Percentiles rank a stretch among this genome's conserved stretches.
phyloP scores from a whole-genome alignment of 2,113 vertebrate species.

The Jacana jacana region DNA sequence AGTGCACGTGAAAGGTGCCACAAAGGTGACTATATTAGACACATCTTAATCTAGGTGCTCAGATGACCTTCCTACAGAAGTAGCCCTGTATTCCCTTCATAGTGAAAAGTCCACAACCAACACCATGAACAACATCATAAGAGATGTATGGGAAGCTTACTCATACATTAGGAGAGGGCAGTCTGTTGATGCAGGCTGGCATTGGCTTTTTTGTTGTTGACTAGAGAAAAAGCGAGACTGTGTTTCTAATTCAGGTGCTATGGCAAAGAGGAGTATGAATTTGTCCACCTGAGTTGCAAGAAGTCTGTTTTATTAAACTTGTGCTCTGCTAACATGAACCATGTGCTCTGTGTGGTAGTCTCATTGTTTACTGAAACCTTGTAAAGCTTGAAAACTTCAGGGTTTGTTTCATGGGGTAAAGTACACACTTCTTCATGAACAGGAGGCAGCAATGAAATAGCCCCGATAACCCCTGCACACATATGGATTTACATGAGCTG shows the following conservation, averaged over 20 bases:
- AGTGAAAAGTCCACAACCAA: not conserved
- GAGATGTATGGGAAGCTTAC: not conserved
- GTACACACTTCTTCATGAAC: not conserved
- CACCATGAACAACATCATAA: accelerated
- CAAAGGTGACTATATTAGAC: not conserved
- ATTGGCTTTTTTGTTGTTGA: not conserved
- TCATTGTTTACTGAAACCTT: not conserved
- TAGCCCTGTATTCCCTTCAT: not conserved
- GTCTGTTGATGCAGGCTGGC: not conserved
- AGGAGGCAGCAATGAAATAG: not conserved
- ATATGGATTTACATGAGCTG: not conserved
- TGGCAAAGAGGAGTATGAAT: not conserved
- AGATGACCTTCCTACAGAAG: not conserved
- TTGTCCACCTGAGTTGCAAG: not conserved
- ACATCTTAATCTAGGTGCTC: not conserved
- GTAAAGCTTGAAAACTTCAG: not conserved
- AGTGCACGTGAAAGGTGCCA: not conserved
- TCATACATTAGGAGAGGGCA: not conserved
- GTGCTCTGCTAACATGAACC: not conserved
- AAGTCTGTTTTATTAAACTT: slow-evolving; percentile 21
- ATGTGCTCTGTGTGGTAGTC: not conserved
- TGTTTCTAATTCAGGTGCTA: not conserved
- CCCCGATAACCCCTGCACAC: not conserved
- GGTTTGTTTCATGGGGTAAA: not conserved
- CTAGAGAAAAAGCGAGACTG: not conserved